Percentiles rank a stretch among this genome's conserved stretches.
Conservation (phyloP, 1,140 invertebrate genomes). For the Panagrolaimus sp. region DNA sequence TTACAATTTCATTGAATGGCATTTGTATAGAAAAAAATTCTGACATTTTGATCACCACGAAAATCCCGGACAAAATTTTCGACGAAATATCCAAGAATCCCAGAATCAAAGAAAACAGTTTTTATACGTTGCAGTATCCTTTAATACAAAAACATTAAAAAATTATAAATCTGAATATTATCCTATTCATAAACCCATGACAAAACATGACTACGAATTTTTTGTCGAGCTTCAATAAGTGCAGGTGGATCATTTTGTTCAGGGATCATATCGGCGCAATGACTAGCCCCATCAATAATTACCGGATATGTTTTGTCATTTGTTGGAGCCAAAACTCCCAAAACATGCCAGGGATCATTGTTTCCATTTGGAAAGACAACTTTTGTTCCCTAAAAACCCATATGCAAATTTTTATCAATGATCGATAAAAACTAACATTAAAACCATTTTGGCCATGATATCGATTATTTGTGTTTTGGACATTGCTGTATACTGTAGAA, state of each 20-base stretch:
- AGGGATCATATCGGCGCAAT: constrained; percentile 30
- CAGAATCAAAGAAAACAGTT: no score
- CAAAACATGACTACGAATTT: constrained; percentile 14
- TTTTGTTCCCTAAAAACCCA: neutral
- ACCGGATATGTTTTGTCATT: neutral
- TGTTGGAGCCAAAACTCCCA: constrained; percentile 19
- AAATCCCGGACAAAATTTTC: no score
- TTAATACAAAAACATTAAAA: no score
- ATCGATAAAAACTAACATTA: neutral
- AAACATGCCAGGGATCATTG: constrained; percentile 25
- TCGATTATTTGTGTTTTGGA: neutral
- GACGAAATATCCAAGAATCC: no score
- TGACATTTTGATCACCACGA: no score
- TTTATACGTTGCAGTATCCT: no score
- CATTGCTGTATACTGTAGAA: neutral
- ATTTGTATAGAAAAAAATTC: no score
- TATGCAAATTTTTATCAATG: no score
- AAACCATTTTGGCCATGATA: neutral
- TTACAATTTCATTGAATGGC: no score
- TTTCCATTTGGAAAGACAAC: neutral
- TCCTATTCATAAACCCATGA: constrained; percentile 1
- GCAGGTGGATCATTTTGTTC: neutral
- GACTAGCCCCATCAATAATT: constrained; percentile 11
- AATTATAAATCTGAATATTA: neutral
- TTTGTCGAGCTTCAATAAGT: constrained; percentile 6